These are phyloP conservation scores for Acrobeloides nanus DNA, from an alignment of 2,888 invertebrate species.

Conservation along the genomic window DNA sequence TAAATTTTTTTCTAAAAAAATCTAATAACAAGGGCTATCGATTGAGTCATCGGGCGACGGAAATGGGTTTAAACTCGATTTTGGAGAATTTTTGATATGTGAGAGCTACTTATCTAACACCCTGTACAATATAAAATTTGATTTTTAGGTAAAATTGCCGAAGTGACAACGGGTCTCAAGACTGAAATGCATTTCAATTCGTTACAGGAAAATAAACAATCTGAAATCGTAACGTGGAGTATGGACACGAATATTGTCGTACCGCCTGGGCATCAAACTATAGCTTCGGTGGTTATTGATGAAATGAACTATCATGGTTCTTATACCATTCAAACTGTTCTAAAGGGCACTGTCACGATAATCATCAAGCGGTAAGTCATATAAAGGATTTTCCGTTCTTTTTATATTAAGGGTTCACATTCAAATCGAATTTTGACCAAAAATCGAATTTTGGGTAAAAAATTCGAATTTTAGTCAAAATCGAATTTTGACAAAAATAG, in stretches of 20 bases:
- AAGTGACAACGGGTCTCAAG: conserved; percentile 55
- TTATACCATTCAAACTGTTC: conserved; percentile 54
- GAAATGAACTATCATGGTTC: conserved; percentile 57
- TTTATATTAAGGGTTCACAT: no score
- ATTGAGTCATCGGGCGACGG: no score
- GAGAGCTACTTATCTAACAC: no score
- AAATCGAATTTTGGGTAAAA: no score
- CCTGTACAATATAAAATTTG: neutral
- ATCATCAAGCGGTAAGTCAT: conserved; percentile 37
- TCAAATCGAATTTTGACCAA: no score
- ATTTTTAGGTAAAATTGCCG: conserved; percentile 54
- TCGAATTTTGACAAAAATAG: no score
- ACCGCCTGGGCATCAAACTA: conserved; percentile 53
- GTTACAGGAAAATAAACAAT: conserved; percentile 52
- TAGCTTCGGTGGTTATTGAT: conserved; percentile 57
- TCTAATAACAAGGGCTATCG: no score
- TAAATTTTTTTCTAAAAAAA: no score
- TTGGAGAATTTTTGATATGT: no score
- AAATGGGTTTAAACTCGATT: no score
- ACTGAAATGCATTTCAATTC: conserved; percentile 54
- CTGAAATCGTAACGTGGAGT: conserved; percentile 57
- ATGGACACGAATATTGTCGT: conserved; percentile 57
- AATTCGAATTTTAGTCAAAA: no score
- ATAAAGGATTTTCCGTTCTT: no score
- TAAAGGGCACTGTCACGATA: conserved; percentile 42